Base-by-base conservation (phyloP, 2,797 vertebrate genomes). In the Typhlichthys eigenmanni region DNA sequence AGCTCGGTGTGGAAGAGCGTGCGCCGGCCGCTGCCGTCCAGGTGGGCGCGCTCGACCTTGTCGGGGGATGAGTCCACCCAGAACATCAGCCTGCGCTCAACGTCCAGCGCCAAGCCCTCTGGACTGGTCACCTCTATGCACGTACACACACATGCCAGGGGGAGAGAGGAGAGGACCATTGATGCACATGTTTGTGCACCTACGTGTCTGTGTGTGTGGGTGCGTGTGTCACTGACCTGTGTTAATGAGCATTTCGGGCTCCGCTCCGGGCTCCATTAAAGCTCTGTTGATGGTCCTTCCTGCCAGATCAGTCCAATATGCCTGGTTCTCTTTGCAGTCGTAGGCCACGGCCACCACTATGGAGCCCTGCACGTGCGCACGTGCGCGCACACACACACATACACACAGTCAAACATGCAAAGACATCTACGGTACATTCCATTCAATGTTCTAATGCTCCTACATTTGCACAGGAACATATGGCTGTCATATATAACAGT, bases 251-350 rank as follows among this genome's bases (percentile, higher is more conserved):
- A 90, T 93, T 90, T 98, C 95, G 0, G 96, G 95, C 81, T 98
- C 96, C 0, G 96, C 90, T 12, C 96, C 96, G 0, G 89, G 68
- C 2, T 90, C 90, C 84, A 98, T 62, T 0, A 92, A 88, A 0
- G 93, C 94, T 58, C 96, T 89, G 85, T 85, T 98, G 76, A 99
- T 98, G 4, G 92, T 95, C 64, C 96, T 86, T 0, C 94, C 95
- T 0, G 95, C 95, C 54, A 98, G 90, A 1, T 99, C 97, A 0
- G 97, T 98, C 97, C 97, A 99, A 19, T 98, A 99, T 13, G 98
- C 91, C 50, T 86, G 93, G 82, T 87, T 95, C 58, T 97, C 95
- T 64, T 84, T 88, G 85, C 97, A 99, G 90, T 99, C 96, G 0
- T 95, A 94, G 82, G 95, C 95, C 0, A 99, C 91, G 0, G 96